These are phyloP conservation scores for Sarcophaga rosellei DNA, from an alignment of 2,888 invertebrate genomes.

Conservation along the genomic window DNA sequence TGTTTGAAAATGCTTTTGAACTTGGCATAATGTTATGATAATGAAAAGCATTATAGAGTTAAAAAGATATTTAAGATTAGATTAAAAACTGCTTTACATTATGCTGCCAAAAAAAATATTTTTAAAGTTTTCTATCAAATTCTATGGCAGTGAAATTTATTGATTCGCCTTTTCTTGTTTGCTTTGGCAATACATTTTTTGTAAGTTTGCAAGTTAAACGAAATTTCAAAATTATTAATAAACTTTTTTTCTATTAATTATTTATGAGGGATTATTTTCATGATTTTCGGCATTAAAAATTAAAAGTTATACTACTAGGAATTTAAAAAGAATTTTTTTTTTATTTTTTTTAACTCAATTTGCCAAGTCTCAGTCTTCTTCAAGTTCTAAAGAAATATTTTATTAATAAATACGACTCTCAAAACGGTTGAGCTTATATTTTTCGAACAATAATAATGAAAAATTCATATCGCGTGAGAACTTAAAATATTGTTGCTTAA, in stretches of 20 bases:
- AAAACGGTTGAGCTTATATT: too few species aligned
- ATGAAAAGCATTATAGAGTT: conserved; percentile 61
- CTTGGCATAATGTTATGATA: conserved; percentile 63
- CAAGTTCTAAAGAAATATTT: too few species aligned
- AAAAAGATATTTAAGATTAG: conserved; percentile 57
- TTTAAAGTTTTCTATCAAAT: conserved; percentile 3
- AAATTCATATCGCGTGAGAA: too few species aligned
- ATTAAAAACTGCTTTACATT: conserved; percentile 52
- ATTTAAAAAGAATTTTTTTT: too few species aligned
- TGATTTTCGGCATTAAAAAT: background rate
- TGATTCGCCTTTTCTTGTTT: background rate
- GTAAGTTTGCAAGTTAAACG: conserved; percentile 23
- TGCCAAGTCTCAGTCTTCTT: too few species aligned
- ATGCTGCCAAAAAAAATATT: conserved; percentile 37
- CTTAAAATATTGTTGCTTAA: too few species aligned
- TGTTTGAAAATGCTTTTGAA: conserved; percentile 47
- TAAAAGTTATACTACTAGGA: too few species aligned
- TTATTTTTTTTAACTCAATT: too few species aligned
- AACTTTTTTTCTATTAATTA: conserved; percentile 1
- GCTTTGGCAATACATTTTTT: conserved; percentile 24
- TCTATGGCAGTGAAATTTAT: conserved; percentile 6
- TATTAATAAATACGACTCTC: too few species aligned
- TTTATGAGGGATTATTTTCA: conserved; percentile 25
- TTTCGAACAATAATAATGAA: too few species aligned
- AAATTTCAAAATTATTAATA: conserved; percentile 44